Conservation (phyloP, 2,888 invertebrate genomes). For the Agrotis segetum region DNA sequence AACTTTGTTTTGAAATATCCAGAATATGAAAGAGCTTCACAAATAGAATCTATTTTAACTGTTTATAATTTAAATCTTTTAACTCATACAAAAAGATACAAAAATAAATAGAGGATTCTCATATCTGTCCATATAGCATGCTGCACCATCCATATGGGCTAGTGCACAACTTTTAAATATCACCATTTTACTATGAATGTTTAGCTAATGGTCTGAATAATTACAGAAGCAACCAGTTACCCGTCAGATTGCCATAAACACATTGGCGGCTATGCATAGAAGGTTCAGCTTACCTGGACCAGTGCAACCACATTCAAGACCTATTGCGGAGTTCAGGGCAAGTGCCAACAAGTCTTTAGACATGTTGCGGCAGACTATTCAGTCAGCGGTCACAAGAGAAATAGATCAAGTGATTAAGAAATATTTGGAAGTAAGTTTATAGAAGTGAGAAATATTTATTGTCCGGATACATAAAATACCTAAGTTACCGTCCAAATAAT, state of each 20-base stretch:
- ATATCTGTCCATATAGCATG: no score
- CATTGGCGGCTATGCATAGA: constrained; percentile 92
- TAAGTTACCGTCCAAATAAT: no score
- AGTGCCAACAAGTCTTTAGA: constrained; percentile 94
- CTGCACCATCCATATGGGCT: no score
- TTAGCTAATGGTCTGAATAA: neutral
- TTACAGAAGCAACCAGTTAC: constrained; percentile 87
- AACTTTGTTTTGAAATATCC: no score
- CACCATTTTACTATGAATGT: neutral
- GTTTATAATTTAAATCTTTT: no score
- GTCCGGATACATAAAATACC: neutral
- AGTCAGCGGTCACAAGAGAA: constrained; percentile 94
- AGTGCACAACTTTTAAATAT: neutral
- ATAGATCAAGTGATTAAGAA: constrained; percentile 94
- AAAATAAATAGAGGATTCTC: no score
- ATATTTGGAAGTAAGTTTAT: constrained; percentile 92
- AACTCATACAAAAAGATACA: no score
- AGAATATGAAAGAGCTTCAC: no score
- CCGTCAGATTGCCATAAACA: constrained; percentile 93
- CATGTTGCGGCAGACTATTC: constrained; percentile 94
- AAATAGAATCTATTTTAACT: no score
- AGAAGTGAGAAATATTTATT: neutral
- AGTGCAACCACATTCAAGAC: constrained; percentile 88
- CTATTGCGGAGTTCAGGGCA: constrained; percentile 90
- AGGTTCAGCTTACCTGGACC: constrained; percentile 91